Evolutionary conservation across 1,140 invertebrate genomes (phyloP), one percentile per base, ranked within the genome.

Genomic region (Idris sp.): DNA sequence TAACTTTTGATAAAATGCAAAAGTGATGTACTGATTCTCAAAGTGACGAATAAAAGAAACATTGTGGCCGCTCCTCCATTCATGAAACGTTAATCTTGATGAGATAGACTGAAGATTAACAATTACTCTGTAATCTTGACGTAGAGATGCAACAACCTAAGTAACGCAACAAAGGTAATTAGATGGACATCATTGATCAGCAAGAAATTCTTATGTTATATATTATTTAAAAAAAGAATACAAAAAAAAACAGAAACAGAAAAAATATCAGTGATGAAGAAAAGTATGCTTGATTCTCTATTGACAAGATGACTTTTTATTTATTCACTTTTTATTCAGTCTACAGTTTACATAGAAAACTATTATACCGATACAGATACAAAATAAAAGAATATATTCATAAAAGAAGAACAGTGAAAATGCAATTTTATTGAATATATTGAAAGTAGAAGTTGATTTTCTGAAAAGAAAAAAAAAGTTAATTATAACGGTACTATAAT

Each of bases 71-170:
- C 49, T 53, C 25, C 49, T 51, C 31, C 48, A 51, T n/a, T 35
- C 15, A 11, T 25, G 31, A 26, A 51, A 38, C 48, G 31, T 51
- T 51, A 33, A 51, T 51, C 31, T 51, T 51, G 48, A 51, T 26
- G 33, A 51, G 18, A 35, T 49, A 38, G 48, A 33, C 10, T 38
- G 48, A 19, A 36, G 38, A 51, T 51, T 51, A 51, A 51, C 2
- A 51, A 51, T 8, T 33, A 51, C 48, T 36, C 48, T 51, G 33
- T 51, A 51, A 38, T 51, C 19, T 38, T 10, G 11, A 51, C 22
- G 22, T 10, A 4, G 19, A 25, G 48, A 38, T 36, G 33, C 14
- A 26, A 51, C 48, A 16, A 26, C 11, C 16, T 22, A 49, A 26
- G n/a, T 49, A 22, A 2, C 28, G 28, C 9, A 19, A 28, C 10